phyloP scores from a whole-genome alignment of 2,113 vertebrate species.

The Dicaeum eximium region DNA sequence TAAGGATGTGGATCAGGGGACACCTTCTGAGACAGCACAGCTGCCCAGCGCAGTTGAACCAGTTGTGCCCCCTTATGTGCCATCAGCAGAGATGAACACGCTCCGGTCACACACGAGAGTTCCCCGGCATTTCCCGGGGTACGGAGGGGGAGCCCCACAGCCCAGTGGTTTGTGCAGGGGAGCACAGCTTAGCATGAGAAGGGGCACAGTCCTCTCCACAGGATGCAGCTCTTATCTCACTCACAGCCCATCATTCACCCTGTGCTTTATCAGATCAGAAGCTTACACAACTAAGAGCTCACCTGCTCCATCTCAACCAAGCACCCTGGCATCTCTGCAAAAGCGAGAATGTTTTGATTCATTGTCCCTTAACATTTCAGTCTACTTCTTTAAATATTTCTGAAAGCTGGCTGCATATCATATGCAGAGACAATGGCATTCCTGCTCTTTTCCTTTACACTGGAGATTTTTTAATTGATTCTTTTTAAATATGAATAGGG shows the following conservation, averaged over 20 bases:
- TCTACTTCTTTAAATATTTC: neutral
- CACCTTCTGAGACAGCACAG: neutral
- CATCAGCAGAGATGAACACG: neutral
- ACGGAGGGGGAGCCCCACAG: neutral
- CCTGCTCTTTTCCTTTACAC: neutral
- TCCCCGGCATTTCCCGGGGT: rapidly evolving
- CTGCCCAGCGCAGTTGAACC: neutral
- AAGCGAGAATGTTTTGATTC: neutral
- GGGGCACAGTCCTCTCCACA: too few species aligned
- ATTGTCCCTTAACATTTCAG: neutral
- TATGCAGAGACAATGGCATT: neutral
- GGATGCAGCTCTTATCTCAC: neutral
- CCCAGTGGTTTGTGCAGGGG: neutral
- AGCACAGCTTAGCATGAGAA: neutral
- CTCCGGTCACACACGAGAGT: neutral
- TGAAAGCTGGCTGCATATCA: neutral
- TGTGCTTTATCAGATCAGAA: neutral
- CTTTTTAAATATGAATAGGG: neutral
- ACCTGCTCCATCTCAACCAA: neutral
- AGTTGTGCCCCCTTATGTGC: neutral
- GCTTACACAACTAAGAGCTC: neutral
- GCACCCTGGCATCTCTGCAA: neutral
- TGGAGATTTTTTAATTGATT: neutral
- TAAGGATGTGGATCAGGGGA: neutral
- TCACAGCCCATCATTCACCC: neutral